Base-by-base conservation (phyloP, 2,113 vertebrate genomes). In the Cephalopterus ornatus region DNA sequence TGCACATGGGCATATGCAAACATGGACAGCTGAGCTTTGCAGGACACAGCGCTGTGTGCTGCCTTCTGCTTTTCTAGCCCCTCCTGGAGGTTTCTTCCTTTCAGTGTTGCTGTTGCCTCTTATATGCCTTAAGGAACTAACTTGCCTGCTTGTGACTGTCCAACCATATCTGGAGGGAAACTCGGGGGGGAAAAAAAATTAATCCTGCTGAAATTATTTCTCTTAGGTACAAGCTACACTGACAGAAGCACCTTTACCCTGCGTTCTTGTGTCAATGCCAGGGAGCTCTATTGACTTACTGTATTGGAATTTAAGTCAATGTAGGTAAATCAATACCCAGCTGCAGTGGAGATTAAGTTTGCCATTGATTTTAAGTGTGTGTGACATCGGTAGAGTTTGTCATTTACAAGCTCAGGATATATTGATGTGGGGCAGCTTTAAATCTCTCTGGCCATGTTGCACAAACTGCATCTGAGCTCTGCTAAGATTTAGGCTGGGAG, bases 301-400 rank as follows among this genome's bases (percentile, higher is more conserved):
- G 3, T 70, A 74, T 71, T 26, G 33, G 85, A 95, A 95, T 93
- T 83, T 66, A 88, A 84, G 47, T 67, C 92, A 41, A 30, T 72
- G 47, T 24, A 37, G 56, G 77, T 93, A 93, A 93, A 92, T 96
- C 93, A 86, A 93, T 95, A 93, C 35, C 18, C 61, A 74, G 2
- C 24, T 7, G 4, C 88, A 68, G 50, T 5, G 2, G 82, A 86
- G 79, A 93, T 92, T 55, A 86, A 52, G 55, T 84, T 92, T 68
- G 33, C 33, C 41, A 56, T 94, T 77, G 95, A 94, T 94, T 92
- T 92, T 71, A 90, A 94, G 61, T 21, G 14, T 78, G 72, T 67
- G 28, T 87, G 73, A 91, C 70, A 85, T 26, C 0, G 0, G 47
- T 55, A 47, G 65, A 67, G n/a, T 83, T 92, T 95, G 88, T 85